These are phyloP conservation scores for Pogonocherus hispidulus DNA, from an alignment of 2,888 invertebrate species.

Conservation along the genomic window DNA sequence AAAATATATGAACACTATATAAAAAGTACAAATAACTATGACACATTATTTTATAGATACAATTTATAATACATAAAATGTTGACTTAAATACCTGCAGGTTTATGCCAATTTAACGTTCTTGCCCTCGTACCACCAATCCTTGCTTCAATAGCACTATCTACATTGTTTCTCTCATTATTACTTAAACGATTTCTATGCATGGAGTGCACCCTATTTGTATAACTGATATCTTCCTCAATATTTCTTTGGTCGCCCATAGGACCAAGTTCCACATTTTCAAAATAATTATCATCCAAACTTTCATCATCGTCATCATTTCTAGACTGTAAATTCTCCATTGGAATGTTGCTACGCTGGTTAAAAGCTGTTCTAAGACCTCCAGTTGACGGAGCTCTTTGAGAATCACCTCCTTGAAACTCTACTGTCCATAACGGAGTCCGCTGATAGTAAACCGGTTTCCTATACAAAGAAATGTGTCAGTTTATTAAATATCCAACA, in stretches of 20 bases:
- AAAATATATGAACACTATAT: too few relatives aligned
- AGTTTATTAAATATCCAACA: background rate
- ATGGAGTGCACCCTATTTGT: constrained; percentile 44
- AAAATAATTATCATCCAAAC: constrained; percentile 21
- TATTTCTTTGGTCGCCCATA: background rate
- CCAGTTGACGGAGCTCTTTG: background rate
- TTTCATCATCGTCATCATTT: constrained; percentile 1
- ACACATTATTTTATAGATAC: too few relatives aligned
- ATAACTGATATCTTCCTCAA: background rate
- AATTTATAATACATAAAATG: too few relatives aligned
- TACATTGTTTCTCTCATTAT: constrained; percentile 35
- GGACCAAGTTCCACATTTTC: background rate
- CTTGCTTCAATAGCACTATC: constrained; percentile 43
- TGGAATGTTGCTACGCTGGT: constrained; percentile 6
- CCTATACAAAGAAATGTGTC: background rate
- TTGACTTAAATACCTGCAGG: constrained; percentile 19
- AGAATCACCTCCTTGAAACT: background rate
- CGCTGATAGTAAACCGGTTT: background rate
- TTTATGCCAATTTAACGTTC: constrained; percentile 25
- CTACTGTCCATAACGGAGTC: constrained; percentile 8
- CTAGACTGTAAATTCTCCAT: background rate
- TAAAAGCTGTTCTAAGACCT: constrained; percentile 6
- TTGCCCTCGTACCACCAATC: constrained; percentile 39
- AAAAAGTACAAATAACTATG: too few relatives aligned
- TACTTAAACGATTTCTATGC: constrained; percentile 39